Base-by-base conservation (phyloP, 2,113 vertebrate genomes). In the Albula glossodonta region DNA sequence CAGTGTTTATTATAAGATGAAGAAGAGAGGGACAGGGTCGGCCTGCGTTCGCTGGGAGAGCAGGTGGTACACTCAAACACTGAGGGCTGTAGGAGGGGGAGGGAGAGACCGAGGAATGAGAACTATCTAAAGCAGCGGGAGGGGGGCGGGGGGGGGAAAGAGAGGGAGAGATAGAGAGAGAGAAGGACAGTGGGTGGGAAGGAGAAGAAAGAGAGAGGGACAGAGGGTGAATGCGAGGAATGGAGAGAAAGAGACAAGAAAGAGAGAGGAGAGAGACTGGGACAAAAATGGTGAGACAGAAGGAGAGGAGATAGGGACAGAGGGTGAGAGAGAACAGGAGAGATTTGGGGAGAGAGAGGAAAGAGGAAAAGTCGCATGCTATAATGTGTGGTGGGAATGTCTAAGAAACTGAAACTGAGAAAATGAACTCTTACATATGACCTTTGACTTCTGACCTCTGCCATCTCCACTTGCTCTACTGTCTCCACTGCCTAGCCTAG, bases 1-100 rank as follows among this genome's bases (percentile, higher is more conserved):
- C 89, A 91, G 91, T 97, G 96, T 97, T 97, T 97, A 97, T 96
- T 97, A 96, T 96, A 96, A 96, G 94, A 95, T 94, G 94, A 92
- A 94, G 88, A 86, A 94, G 95, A 95, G 94, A 95, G 94, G 95
- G 95, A 94, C 93, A 93, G 95, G 95, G 93, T 96, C 95, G 96
- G 95, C 95, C 96, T 95, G 94, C 91, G 92, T 91, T 92, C 92
- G 94, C 94, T 91, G 50, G 80, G 94, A 91, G 89, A 95, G 94
- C 96, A 96, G 96, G 96, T 96, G 96, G 94, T 96, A 95, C 94
- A 95, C 57, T 41, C 87, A 86, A 83, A 83, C 84, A 53, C 80
- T 41, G 31, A 41, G 31, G 57, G 78, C 77, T 31, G 81, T 25
- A 19, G 51, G 51, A 83, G 77, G 22, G 81, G 77, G 74, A 25